Evolutionary conservation across 2,113 vertebrate species (phyloP), one percentile per base, ranked within the genome.

Genomic region (Coregonus clupeaformis): DNA sequence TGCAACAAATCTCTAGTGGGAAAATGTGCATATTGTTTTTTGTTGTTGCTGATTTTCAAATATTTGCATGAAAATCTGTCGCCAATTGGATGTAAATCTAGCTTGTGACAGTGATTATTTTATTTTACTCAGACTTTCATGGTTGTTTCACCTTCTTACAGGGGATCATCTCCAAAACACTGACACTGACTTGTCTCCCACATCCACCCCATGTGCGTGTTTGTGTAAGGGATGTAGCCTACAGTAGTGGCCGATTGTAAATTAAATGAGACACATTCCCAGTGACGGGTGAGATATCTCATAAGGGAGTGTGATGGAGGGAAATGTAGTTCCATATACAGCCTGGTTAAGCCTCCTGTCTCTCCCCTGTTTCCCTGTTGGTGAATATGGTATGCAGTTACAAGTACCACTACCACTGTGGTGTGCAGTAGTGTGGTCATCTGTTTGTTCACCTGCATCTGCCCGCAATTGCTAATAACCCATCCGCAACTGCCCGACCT

Each of bases 251-350:
- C 4, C 5, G 42, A 64, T n/a, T 73, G 36, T 78, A 69, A 27
- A 78, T 74, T 77, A 47, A 84, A 76, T 57, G 30, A 87, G 0
- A 42, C 27, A 13, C 12, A 6, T 45, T 12, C 2, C 14, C 47
- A 13, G 24, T 75, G 80, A 73, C 66, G 57, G 68, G 27, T 5
- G 1, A 29, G 69, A 57, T 1, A 30, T 30, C 30, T 30, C 30
- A 30, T 30, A 5, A 30, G 30, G 29, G 29, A 29, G 29, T 29
- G 29, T 29, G 29, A 3, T 79, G 77, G 76, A 78, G 80, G 69
- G 63, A 81, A 69, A 75, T 78, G 79, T 73, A 62, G 65, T 71
- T 67, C 30, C 78, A 65, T 52, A 68, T 71, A 52, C 32, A 69
- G 45, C 52, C 47, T 66, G 75, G 80, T 84, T 79, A 72, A 76